These are phyloP conservation scores for Tricholauxania praeusta DNA, from an alignment of 2,888 invertebrate genomes.

Conservation along the genomic window DNA sequence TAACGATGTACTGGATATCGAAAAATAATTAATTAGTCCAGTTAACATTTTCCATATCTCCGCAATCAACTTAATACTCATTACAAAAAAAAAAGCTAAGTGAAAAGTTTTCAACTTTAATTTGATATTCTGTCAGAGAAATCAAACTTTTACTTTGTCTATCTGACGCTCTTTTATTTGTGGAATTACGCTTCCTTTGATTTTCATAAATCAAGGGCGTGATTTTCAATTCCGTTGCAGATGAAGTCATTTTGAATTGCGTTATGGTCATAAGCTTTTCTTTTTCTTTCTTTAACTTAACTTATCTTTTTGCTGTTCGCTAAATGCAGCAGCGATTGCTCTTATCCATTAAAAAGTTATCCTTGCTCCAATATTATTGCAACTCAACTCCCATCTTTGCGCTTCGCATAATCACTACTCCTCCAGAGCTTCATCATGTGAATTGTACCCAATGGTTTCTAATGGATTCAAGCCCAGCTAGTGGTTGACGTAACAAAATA, in stretches of 20 bases:
- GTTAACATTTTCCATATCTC: too few relatives aligned
- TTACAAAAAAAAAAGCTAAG: too few relatives aligned
- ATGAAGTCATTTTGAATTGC: slow-evolving; percentile 5
- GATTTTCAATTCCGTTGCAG: not conserved
- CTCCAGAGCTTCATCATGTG: not conserved
- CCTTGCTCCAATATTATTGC: too few relatives aligned
- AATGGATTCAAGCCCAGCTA: slow-evolving; percentile 12
- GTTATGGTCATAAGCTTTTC: not conserved
- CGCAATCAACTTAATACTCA: too few relatives aligned
- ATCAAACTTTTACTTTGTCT: too few relatives aligned
- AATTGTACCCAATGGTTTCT: slow-evolving; percentile 3
- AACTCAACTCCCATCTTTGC: not conserved
- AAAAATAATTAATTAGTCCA: too few relatives aligned
- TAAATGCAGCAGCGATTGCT: not conserved
- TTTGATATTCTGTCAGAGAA: too few relatives aligned
- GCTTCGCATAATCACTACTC: not conserved
- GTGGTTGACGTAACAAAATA: not conserved
- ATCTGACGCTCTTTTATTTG: too few relatives aligned
- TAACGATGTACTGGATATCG: too few relatives aligned
- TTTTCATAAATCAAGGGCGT: slow-evolving; percentile 7
- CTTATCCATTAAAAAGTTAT: not conserved
- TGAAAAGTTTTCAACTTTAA: too few relatives aligned
- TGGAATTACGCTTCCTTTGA: not conserved
- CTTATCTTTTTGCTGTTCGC: not conserved
- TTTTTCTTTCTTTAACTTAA: not conserved